Percentiles rank a stretch among this genome's conserved stretches.
These are phyloP conservation scores for Sussaba pulchella DNA, from an alignment of 2,888 invertebrate species.

Conservation along the genomic window DNA sequence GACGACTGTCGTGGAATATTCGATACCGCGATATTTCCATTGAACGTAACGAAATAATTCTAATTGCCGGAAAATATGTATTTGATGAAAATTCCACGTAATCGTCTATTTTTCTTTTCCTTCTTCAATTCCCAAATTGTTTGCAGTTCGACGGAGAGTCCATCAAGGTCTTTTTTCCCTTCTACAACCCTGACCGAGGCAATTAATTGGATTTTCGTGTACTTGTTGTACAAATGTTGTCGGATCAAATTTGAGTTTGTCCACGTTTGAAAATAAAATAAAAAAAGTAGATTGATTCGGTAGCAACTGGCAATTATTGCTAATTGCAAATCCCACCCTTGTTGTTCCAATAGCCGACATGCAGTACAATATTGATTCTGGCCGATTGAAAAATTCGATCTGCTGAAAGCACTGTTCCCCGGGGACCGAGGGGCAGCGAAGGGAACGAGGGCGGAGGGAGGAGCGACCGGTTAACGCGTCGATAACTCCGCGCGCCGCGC, in stretches of 20 bases:
- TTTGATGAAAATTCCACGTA: too few species aligned
- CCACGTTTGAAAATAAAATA: too few species aligned
- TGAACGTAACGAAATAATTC: not conserved
- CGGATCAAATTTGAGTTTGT: too few species aligned
- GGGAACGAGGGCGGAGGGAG: not conserved
- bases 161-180: too few species aligned
- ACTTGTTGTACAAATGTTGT: too few species aligned
- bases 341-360: not conserved
- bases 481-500: not conserved
- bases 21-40: not conserved
- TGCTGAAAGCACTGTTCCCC: constrained; percentile 34
- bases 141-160: too few species aligned
- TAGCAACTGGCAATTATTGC: not conserved
- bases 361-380: constrained; percentile 7
- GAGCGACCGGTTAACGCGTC: constrained; percentile 27
- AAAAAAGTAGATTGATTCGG: constrained; percentile 2
- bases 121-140: too few species aligned
- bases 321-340: constrained; percentile 28
- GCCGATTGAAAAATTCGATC: constrained; percentile 40
- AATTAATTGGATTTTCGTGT: too few species aligned
- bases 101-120: too few species aligned
- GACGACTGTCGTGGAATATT: not conserved
- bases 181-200: too few species aligned
- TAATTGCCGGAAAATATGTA: not conserved
- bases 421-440: not conserved